Percentiles rank a stretch among this genome's conserved stretches.
phyloP scores from a whole-genome alignment of 2,113 vertebrate species.

The Speoplatyrhinus poulsoni region DNA sequence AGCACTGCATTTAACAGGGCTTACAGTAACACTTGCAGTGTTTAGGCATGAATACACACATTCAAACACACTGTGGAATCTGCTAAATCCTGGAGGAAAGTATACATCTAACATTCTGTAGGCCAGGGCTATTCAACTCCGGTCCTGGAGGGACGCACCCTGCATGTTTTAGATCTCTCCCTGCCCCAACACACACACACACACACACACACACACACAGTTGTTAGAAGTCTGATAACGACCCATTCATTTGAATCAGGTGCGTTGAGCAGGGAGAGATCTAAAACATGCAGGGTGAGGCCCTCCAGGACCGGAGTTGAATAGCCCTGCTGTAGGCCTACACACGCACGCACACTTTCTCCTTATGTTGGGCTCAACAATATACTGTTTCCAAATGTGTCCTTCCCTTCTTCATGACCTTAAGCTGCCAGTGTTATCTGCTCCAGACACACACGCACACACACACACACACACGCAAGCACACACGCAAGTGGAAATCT shows the following conservation, averaged over 20 bases:
- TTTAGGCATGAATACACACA: neutral
- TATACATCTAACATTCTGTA: neutral
- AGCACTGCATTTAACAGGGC: neutral
- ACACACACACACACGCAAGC: slow-evolving; percentile 19
- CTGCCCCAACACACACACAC: slow-evolving; percentile 1
- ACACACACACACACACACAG: slow-evolving; percentile 8
- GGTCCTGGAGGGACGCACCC: neutral
- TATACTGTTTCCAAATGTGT: slow-evolving; percentile 64
- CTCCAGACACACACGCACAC: slow-evolving; percentile 33
- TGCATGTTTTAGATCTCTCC: neutral
- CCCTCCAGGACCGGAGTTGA: too few species aligned
- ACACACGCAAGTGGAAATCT: slow-evolving; percentile 35
- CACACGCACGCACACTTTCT: slow-evolving; percentile 28
- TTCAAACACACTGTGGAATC: neutral
- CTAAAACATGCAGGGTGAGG: too few species aligned
- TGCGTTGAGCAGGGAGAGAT: too few species aligned
- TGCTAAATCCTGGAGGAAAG: too few species aligned
- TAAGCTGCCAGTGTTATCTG: slow-evolving; percentile 69
- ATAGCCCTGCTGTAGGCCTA: neutral
- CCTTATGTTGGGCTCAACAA: slow-evolving; percentile 62
- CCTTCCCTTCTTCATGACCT: slow-evolving; percentile 68
- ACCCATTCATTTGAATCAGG: too few species aligned
- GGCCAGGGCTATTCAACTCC: too few species aligned
- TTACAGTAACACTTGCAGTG: neutral
- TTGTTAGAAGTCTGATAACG: too few species aligned